Percentiles rank a stretch among this genome's conserved stretches.
Conservation (phyloP, 1,140 invertebrate genomes). For the Alviniconcha marisindica region DNA sequence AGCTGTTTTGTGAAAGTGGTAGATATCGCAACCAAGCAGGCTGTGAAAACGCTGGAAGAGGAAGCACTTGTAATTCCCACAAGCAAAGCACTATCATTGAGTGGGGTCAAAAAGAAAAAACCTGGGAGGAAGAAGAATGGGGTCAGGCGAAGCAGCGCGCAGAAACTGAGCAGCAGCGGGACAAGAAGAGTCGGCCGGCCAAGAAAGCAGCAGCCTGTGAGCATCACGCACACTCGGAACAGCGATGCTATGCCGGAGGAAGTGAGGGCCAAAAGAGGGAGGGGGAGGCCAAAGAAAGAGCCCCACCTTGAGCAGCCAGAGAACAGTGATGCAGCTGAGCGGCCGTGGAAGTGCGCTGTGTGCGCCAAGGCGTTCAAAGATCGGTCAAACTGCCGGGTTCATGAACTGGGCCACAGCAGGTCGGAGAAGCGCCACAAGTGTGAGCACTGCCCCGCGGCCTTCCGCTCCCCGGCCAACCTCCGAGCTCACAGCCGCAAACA, state of each 20-base stretch:
- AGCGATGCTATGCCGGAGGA: not conserved
- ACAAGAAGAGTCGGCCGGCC: not conserved
- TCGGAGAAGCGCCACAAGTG: slow-evolving; percentile 14
- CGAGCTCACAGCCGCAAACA: slow-evolving; percentile 75
- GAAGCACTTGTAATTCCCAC: not conserved
- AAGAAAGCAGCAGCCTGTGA: not conserved
- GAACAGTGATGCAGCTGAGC: not conserved
- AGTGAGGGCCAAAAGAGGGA: not conserved
- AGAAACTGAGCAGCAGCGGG: not conserved
- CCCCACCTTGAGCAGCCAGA: no score
- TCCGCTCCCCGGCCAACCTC: slow-evolving; percentile 6
- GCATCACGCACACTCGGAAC: not conserved
- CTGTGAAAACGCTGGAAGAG: not conserved
- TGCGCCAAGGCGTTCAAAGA: not conserved
- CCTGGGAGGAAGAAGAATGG: not conserved
- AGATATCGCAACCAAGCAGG: not conserved
- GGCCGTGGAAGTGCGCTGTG: not conserved
- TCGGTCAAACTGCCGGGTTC: not conserved
- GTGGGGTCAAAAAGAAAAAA: not conserved
- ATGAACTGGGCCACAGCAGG: not conserved
- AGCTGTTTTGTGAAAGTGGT: not conserved
- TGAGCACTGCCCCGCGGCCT: slow-evolving; percentile 24
- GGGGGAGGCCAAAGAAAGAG: not conserved
- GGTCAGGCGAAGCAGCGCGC: not conserved
- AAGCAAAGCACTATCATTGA: not conserved